A percentile compares a stretch with the other conserved stretches of the same genome.
Conservation (phyloP, 2,113 vertebrate species). For the Scartelaos histophorus region DNA sequence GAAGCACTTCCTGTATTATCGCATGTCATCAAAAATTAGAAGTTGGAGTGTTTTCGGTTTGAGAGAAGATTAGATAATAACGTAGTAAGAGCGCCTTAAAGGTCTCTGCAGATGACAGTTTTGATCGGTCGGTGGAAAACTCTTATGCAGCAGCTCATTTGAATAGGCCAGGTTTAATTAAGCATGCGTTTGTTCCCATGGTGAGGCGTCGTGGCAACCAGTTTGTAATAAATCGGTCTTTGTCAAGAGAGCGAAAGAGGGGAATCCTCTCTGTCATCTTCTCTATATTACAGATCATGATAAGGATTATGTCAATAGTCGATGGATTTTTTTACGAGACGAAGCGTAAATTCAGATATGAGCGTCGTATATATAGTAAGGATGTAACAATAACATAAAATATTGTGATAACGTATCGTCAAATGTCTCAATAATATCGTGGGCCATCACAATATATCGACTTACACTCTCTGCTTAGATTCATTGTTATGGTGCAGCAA, state of each 20-base stretch:
- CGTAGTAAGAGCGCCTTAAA: no score
- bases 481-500: no score
- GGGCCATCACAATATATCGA: no score
- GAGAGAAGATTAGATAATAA: no score
- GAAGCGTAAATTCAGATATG: not conserved
- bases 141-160: slow-evolving; percentile 28
- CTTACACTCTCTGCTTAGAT: no score
- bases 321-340: not conserved
- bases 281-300: not conserved
- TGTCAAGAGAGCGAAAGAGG: not conserved
- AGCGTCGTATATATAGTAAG: no score
- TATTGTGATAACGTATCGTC: no score
- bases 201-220: slow-evolving; percentile 40
- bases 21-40: no score
- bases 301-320: not conserved
- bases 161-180: slow-evolving; percentile 44
- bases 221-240: slow-evolving; percentile 33
- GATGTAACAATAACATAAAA: no score
- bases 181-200: slow-evolving; percentile 43
- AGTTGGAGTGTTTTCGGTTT: no score
- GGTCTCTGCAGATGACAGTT: not conserved
- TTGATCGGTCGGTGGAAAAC: not conserved
- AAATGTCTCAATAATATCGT: no score
- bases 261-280: not conserved
- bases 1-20: no score